A percentile compares a stretch with the other conserved stretches of the same genome.
phyloP scores from a whole-genome alignment of 92 coral and sea anemone genomes.

The Parazoanthus swiftii region DNA sequence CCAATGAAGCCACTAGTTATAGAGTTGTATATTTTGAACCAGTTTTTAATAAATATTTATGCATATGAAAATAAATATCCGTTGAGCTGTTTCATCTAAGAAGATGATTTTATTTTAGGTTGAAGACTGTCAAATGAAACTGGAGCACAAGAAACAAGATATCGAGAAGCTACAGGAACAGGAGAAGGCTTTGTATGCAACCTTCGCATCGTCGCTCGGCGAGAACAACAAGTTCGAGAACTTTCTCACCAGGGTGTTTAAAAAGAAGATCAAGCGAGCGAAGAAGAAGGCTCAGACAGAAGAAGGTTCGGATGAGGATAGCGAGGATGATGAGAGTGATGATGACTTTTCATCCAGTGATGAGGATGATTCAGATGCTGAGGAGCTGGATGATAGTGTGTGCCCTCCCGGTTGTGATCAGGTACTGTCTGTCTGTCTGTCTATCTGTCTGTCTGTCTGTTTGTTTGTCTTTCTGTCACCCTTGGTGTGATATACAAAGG shows the following conservation, averaged over 20 bases:
- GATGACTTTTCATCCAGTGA: constrained; percentile 97
- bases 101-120: constrained; percentile 55
- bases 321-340: constrained; percentile 97
- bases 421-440: constrained; percentile 40
- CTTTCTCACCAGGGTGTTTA: constrained; percentile 91
- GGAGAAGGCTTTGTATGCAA: constrained; percentile 84
- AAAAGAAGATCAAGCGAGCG: constrained; percentile 96
- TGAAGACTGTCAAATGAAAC: constrained; percentile 90
- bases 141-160: constrained; percentile 90
- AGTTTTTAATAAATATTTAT: too few species aligned
- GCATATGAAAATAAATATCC: too few species aligned
- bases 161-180: constrained; percentile 92
- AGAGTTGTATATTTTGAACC: too few species aligned
- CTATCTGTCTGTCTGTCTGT: not conserved
- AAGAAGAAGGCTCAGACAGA: constrained; percentile 89
- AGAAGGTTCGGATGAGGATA: constrained; percentile 96
- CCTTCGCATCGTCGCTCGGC: constrained; percentile 91
- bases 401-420: constrained; percentile 99
- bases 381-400: constrained; percentile 93
- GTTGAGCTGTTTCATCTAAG: too few species aligned
- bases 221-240: constrained; percentile 98
- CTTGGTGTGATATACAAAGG: not conserved
- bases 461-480: not conserved
- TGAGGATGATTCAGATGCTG: constrained; percentile 93
- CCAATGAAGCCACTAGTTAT: too few species aligned